These are phyloP conservation scores for Orchesellides sinensis DNA, from an alignment of 2,888 invertebrate species.

Conservation along the genomic window DNA sequence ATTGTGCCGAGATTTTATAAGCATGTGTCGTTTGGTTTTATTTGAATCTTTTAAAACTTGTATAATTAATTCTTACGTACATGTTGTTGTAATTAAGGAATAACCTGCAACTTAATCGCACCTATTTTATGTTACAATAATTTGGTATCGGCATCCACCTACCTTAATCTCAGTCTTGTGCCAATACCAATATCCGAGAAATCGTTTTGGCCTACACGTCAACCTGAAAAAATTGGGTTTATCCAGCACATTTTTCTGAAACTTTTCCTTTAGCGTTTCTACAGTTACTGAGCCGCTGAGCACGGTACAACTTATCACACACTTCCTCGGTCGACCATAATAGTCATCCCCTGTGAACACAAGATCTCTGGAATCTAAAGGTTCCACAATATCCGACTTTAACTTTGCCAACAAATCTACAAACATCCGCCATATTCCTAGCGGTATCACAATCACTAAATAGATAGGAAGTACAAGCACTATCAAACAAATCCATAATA, in stretches of 20 bases:
- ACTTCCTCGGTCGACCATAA: constrained; percentile 72
- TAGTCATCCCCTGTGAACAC: constrained; percentile 73
- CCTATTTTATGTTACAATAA: too few species aligned
- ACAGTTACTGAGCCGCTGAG: constrained; percentile 65
- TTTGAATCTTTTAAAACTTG: too few species aligned
- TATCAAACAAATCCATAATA: constrained; percentile 73
- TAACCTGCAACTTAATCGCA: too few species aligned
- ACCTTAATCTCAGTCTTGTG: constrained; percentile 69
- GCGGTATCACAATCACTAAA: constrained; percentile 63
- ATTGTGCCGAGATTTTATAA: too few species aligned
- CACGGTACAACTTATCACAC: constrained; percentile 71
- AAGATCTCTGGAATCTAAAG: constrained; percentile 71
- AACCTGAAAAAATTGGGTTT: constrained; percentile 69
- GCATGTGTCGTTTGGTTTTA: too few species aligned
- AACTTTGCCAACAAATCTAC: constrained; percentile 67
- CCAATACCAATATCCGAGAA: constrained; percentile 74
- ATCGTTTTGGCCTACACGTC: constrained; percentile 69
- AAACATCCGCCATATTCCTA: constrained; percentile 69
- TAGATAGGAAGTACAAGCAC: constrained; percentile 70
- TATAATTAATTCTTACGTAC: too few species aligned
- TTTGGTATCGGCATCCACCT: too few species aligned
- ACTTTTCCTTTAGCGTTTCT: constrained; percentile 60
- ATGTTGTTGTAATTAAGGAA: too few species aligned
- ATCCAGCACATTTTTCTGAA: constrained; percentile 68
- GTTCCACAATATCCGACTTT: constrained; percentile 64